Evolutionary conservation across 1,140 invertebrate genomes (phyloP), one percentile per base, ranked within the genome.

Genomic region (Pseudomyrmex dendroicus): DNA sequence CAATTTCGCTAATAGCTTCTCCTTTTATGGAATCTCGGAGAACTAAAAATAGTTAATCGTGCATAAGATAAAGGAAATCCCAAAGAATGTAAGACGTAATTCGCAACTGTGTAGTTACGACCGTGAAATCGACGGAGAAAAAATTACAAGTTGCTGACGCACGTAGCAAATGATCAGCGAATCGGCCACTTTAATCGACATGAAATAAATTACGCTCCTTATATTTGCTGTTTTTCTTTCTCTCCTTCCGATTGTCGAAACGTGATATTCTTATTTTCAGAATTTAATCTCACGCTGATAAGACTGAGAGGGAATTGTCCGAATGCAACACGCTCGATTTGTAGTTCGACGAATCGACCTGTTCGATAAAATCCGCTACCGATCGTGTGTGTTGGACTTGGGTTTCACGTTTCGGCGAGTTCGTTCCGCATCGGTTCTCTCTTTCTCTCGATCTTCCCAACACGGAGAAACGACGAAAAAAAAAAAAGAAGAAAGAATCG

Each of bases 401-500:
- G 54, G 74, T 48, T 84, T 15, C 64, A 44, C 57, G 57, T 90
- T 91, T 91, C 72, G 90, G 84, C 46, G 74, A 50, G 44, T 91
- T 87, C 73, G 83, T 87, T 88, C 83, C 82, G 35, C 56, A 63
- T 48, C 83, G 63, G 48, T 67, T 52, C 59, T 5, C 66, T 76
- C 76, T 64, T 82, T 87, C 70, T 72, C 50, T 50, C 25, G 56
- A 17, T 52, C 35, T 35, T 35, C 35, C 59, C 46, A 54, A 20
- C 77, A 22, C 13, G 57, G 61, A 80, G 85, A 89, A 89, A 87
- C 85, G 86, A 77, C 80, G 87, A 35, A 35, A 35, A 35, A 35
- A 35, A 1, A 35, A 35, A 0, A 35, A 35, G 3, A 25, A 25
- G 89, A 89, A 90, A 85, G 86, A 91, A 91, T 91, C 85, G 78